Conservation (phyloP, 2,113 vertebrate genomes). For the Nesospiza acunhae region DNA sequence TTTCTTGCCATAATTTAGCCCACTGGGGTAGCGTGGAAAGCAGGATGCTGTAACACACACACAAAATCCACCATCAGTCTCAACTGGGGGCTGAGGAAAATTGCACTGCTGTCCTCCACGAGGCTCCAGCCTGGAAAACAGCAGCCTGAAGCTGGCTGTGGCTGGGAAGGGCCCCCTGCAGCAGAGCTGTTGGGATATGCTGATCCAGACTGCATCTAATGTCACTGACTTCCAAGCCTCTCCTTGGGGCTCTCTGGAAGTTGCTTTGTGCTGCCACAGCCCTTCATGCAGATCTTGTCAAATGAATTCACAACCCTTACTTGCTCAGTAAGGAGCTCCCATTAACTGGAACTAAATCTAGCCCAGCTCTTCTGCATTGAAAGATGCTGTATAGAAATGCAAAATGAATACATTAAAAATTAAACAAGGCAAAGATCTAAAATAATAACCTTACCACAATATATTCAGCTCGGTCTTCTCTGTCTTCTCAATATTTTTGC, state of each 20-base stretch:
- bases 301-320: neutral
- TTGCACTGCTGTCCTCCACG: neutral
- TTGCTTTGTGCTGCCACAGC: neutral
- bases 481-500: neutral
- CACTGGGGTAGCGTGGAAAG: neutral
- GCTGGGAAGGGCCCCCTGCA: neutral
- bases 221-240: neutral
- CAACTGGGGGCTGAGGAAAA: neutral
- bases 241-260: neutral
- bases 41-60: neutral
- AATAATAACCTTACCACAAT: neutral
- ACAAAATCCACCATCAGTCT: neutral
- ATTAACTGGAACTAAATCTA: neutral
- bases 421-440: neutral
- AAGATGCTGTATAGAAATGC: neutral
- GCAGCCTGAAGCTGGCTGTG: neutral
- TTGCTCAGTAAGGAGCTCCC: neutral
- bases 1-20: neutral
- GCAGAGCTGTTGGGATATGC: neutral
- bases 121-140: neutral
- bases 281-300: neutral
- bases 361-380: neutral
- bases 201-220: neutral
- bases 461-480: neutral
- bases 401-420: conserved; percentile 18